phyloP scores from a whole-genome alignment of 2,888 invertebrate genomes.

The Diarsia rubi region DNA sequence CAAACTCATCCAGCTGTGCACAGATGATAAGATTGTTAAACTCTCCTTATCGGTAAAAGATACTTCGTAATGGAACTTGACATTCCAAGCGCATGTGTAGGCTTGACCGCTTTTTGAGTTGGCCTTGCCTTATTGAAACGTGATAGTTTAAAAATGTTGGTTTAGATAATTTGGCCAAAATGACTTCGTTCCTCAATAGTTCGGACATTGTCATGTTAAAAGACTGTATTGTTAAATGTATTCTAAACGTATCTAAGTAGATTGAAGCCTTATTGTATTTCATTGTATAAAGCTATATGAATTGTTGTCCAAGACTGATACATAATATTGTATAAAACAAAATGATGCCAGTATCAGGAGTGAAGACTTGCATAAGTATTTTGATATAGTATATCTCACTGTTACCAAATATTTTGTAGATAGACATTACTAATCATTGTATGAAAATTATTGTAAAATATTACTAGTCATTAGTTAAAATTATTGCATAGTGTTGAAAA shows the following conservation, averaged over 20 bases:
- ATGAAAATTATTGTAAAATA: conserved; percentile 84
- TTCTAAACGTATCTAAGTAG: conserved; percentile 78
- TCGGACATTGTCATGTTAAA: conserved; percentile 75
- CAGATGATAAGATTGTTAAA: conserved; percentile 86
- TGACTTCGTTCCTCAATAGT: conserved; percentile 81
- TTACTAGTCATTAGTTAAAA: conserved; percentile 89
- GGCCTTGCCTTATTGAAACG: conserved; percentile 85
- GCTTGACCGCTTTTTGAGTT: conserved; percentile 82
- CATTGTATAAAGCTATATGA: conserved; percentile 71
- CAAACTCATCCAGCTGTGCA: conserved; percentile 88
- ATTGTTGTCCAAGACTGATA: conserved; percentile 87
- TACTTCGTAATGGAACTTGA: conserved; percentile 87
- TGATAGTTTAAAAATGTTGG: conserved; percentile 80
- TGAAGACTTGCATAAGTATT: conserved; percentile 83
- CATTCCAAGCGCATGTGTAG: conserved; percentile 89
- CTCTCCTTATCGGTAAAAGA: conserved; percentile 83
- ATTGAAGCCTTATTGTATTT: conserved; percentile 77
- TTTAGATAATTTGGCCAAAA: conserved; percentile 81
- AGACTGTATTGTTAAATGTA: conserved; percentile 83
- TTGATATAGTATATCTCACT: conserved; percentile 89
- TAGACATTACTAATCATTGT: conserved; percentile 79
- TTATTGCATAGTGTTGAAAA: conserved; percentile 79
- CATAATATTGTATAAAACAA: conserved; percentile 77
- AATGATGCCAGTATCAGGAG: conserved; percentile 85
- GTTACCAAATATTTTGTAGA: conserved; percentile 91